Conservation (phyloP, 2,113 vertebrate genomes). For the Aspiorhynchus laticeps region DNA sequence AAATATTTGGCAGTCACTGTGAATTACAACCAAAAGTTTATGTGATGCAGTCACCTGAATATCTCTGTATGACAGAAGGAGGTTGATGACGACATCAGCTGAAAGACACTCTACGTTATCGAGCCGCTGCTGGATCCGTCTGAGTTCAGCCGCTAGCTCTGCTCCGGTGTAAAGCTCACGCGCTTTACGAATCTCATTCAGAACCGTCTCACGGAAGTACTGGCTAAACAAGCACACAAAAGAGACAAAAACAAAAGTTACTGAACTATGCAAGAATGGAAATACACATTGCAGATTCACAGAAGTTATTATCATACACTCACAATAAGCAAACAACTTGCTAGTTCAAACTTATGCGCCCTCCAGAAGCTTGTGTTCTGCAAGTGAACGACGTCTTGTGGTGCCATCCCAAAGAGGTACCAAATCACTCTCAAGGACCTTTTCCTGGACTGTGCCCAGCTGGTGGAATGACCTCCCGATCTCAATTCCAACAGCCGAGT, state of each 20-base stretch:
- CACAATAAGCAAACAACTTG: not conserved
- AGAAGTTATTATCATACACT: not conserved
- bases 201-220: constrained; percentile 92
- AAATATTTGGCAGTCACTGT: not conserved
- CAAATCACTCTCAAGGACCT: no score
- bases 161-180: constrained; percentile 88
- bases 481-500: no score
- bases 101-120: constrained; percentile 96
- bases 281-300: not conserved
- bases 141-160: constrained; percentile 89
- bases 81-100: constrained; percentile 95
- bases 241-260: constrained; percentile 25
- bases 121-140: constrained; percentile 90
- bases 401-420: no score
- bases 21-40: not conserved
- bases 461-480: no score
- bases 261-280: not conserved
- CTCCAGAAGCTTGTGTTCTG: no score
- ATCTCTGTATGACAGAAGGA: constrained; percentile 95
- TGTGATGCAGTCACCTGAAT: constrained; percentile 83
- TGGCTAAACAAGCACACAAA: constrained; percentile 76
- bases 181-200: constrained; percentile 94
- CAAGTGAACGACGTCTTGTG: no score
- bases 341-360: no score
- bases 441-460: no score